Conservation (phyloP, 2,797 vertebrate species). For the Tinamus major region DNA sequence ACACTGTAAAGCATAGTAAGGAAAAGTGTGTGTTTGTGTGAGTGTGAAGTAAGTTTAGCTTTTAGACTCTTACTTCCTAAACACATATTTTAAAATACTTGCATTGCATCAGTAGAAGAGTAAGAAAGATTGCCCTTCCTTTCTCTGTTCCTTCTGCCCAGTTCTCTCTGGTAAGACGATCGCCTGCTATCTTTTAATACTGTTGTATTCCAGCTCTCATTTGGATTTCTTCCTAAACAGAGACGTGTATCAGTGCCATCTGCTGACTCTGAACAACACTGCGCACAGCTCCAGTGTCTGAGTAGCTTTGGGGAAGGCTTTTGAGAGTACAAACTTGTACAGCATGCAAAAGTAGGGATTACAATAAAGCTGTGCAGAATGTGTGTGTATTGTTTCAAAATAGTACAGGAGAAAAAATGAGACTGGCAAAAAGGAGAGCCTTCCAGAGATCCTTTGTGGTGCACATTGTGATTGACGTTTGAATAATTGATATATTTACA, state of each 20-base stretch:
- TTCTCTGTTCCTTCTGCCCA: neutral
- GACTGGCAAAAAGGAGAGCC: neutral
- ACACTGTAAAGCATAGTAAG: neutral
- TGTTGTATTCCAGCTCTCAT: neutral
- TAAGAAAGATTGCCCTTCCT: neutral
- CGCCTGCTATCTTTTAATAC: neutral
- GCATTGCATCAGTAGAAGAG: neutral
- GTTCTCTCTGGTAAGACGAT: neutral
- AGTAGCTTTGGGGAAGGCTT: neutral
- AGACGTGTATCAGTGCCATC: constrained; percentile 51
- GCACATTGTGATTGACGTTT: neutral
- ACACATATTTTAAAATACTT: neutral
- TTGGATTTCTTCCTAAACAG: neutral
- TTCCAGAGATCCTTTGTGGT: neutral
- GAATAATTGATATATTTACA: neutral
- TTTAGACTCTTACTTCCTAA: neutral
- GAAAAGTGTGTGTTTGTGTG: neutral
- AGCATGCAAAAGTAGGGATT: neutral
- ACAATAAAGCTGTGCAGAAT: neutral
- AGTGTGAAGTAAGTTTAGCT: neutral
- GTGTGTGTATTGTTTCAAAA: neutral
- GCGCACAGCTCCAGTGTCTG: neutral
- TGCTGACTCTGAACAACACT: constrained; percentile 35
- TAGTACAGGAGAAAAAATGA: neutral
- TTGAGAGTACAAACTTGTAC: neutral